Evolutionary conservation across 2,888 invertebrate genomes (phyloP).

Genomic region (Vesta saturnalis): DNA sequence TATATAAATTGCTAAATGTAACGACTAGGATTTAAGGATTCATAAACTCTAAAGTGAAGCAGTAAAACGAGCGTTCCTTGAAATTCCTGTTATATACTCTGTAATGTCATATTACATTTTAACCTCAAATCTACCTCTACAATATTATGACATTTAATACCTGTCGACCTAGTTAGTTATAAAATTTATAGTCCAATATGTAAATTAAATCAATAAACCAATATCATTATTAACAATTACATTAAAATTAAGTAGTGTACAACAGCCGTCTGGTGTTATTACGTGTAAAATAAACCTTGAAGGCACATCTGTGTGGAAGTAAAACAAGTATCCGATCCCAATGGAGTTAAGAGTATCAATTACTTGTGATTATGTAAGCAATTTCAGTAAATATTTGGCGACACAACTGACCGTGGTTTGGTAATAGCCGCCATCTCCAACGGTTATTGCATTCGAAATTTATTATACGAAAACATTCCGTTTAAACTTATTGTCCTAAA

Average conservation of each 20-base stretch:
- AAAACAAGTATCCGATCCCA: conserved; percentile 27
- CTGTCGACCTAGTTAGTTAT: neutral
- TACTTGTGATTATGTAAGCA: conserved; percentile 32
- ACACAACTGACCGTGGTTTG: conserved; percentile 35
- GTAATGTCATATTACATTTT: conserved; percentile 5
- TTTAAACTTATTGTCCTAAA: neutral
- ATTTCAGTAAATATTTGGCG: conserved; percentile 35
- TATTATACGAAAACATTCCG: conserved; percentile 18
- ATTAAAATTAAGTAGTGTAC: neutral
- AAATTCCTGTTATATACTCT: conserved; percentile 5
- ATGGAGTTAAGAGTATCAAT: conserved; percentile 28
- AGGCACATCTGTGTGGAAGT: conserved; percentile 24
- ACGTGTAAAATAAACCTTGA: conserved; percentile 22
- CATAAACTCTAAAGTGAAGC: neutral
- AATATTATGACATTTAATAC: neutral
- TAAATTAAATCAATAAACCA: neutral
- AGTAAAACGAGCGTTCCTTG: neutral
- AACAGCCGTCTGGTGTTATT: neutral
- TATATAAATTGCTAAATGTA: conserved; percentile 4
- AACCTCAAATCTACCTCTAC: neutral
- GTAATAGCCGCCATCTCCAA: conserved; percentile 21
- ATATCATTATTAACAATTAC: neutral
- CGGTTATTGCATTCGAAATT: conserved; percentile 22
- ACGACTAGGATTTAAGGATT: neutral
- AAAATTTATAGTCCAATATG: neutral